Conservation (phyloP, 2,888 invertebrate species). For the Amblyteles armatorius region DNA sequence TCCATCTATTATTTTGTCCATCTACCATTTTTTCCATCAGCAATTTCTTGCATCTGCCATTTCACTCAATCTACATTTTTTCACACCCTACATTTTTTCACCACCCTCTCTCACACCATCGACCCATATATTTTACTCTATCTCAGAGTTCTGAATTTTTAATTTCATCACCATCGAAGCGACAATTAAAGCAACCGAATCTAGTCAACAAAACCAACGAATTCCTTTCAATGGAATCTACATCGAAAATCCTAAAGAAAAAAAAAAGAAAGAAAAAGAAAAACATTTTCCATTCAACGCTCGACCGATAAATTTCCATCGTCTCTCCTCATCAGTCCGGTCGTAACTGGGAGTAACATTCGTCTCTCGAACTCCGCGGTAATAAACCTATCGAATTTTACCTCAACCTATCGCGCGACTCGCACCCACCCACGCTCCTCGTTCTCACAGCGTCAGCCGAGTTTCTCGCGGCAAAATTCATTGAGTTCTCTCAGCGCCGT, state of each 20-base stretch:
- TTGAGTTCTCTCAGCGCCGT: background rate
- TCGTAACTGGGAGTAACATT: background rate
- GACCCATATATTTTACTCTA: too few relatives aligned
- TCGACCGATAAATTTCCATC: background rate
- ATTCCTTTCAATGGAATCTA: too few relatives aligned
- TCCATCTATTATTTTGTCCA: too few relatives aligned
- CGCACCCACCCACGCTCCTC: background rate
- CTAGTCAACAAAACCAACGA: too few relatives aligned
- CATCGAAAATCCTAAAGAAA: background rate
- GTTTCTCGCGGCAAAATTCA: slow-evolving; percentile 2
- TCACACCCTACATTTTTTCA: too few relatives aligned
- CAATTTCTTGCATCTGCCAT: too few relatives aligned
- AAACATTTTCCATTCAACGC: background rate
- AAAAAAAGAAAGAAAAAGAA: background rate
- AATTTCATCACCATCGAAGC: too few relatives aligned
- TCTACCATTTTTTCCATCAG: too few relatives aligned
- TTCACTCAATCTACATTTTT: too few relatives aligned
- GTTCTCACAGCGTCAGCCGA: background rate
- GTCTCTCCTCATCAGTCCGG: background rate
- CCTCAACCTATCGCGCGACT: background rate
- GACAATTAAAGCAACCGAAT: too few relatives aligned
- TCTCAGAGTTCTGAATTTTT: too few relatives aligned
- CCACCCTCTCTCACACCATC: too few relatives aligned
- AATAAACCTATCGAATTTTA: slow-evolving; percentile 16
- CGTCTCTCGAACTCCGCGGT: background rate